Percentiles rank a stretch among this genome's conserved stretches.
Conservation (phyloP, 2,113 vertebrate genomes). For the Aleadryas rufinucha region DNA sequence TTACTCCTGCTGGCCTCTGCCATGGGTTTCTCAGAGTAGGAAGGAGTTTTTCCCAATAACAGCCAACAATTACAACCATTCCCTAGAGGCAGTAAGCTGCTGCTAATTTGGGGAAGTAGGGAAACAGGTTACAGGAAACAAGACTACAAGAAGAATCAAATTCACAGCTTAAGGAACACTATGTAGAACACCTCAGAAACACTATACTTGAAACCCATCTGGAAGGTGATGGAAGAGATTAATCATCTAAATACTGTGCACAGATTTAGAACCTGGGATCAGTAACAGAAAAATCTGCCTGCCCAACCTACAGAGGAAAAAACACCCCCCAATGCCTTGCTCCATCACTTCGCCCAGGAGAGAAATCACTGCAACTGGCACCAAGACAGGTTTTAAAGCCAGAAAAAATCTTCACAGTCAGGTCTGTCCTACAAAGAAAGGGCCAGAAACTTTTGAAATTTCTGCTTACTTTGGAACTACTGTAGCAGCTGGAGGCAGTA, state of each 20-base stretch:
- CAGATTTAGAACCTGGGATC: not conserved
- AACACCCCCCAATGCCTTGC: rapidly evolving
- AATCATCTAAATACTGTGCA: not conserved
- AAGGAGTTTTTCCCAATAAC: not conserved
- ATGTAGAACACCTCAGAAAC: not conserved
- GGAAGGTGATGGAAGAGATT: not conserved
- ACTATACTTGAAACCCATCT: not conserved
- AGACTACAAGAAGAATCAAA: not conserved
- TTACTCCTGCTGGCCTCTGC: not conserved
- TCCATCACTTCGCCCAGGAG: not conserved
- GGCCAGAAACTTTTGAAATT: not conserved
- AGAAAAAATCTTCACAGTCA: not conserved
- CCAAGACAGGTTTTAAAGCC: not conserved
- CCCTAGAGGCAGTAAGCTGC: not conserved
- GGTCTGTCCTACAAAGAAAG: not conserved
- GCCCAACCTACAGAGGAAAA: not conserved
- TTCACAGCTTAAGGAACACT: not conserved
- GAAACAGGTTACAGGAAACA: not conserved
- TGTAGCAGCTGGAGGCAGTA: not conserved
- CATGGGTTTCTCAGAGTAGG: not conserved
- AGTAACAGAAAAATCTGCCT: not conserved
- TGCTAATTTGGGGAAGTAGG: not conserved
- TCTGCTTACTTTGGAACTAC: not conserved
- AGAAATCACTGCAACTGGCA: not conserved
- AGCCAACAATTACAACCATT: not conserved